Evolutionary conservation across 2,888 invertebrate genomes (phyloP).

Genomic region (Physocephala rufipes): DNA sequence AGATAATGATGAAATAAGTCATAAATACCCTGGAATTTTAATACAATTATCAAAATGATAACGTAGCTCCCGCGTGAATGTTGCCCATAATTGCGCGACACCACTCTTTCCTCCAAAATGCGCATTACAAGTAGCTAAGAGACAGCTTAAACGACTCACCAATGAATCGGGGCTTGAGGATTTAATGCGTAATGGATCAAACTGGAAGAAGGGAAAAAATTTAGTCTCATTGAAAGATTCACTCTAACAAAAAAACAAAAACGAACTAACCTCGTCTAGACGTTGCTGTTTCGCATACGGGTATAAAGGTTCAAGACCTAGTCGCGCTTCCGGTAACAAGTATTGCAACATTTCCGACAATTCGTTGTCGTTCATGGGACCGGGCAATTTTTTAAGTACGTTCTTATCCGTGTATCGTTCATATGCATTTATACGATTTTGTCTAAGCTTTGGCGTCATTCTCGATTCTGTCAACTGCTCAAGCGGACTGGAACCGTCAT

Average conservation of each 20-base stretch:
- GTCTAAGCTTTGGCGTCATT: conserved; percentile 43
- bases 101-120: conserved; percentile 79
- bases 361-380: conserved; percentile 80
- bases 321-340: conserved; percentile 88
- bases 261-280: conserved; percentile 66
- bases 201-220: conserved; percentile 58
- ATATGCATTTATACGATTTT: conserved; percentile 43
- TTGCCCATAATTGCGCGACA: conserved; percentile 92
- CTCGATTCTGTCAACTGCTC: conserved; percentile 81
- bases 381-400: conserved; percentile 69
- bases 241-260: not conserved
- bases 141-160: conserved; percentile 81
- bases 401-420: not conserved
- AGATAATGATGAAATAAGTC: conserved; percentile 67
- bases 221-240: no score
- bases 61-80: conserved; percentile 89
- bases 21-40: conserved; percentile 85
- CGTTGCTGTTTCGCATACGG: conserved; percentile 67
- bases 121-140: conserved; percentile 77
- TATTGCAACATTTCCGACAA: conserved; percentile 82
- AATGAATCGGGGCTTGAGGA: conserved; percentile 82
- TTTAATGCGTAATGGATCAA: conserved; percentile 71
- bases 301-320: conserved; percentile 67
- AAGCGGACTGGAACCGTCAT: conserved; percentile 70
- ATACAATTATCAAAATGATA: conserved; percentile 87